Evolutionary conservation across 92 coral and sea anemone species (phyloP).

Genomic region (Porites evermanni): DNA sequence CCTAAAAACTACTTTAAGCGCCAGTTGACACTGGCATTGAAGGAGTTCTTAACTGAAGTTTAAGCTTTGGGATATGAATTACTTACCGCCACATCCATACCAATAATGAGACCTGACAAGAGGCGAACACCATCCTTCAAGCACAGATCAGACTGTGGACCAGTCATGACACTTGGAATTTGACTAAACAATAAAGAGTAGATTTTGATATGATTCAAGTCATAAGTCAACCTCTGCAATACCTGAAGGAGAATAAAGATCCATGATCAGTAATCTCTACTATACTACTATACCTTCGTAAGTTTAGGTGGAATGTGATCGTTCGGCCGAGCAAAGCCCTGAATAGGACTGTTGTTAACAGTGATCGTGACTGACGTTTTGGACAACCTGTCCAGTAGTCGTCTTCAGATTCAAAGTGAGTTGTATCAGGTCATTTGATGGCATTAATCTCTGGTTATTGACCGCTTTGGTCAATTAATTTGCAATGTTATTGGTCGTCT

Average conservation of each 20-base stretch:
- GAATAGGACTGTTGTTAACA: too few species aligned
- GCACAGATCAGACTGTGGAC: slow-evolving; percentile 35
- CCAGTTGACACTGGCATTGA: neutral
- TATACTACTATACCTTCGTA: too few species aligned
- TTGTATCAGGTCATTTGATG: too few species aligned
- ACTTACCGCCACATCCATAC: slow-evolving; percentile 64
- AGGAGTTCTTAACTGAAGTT: neutral
- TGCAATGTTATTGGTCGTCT: too few species aligned
- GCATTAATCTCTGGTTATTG: too few species aligned
- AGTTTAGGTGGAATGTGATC: too few species aligned
- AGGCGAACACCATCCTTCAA: slow-evolving; percentile 26
- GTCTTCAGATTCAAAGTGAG: too few species aligned
- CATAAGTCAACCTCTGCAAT: slow-evolving; percentile 47
- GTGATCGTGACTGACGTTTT: too few species aligned
- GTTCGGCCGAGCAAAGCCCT: too few species aligned
- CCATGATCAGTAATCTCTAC: too few species aligned
- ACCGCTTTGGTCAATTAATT: too few species aligned
- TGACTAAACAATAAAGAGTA: slow-evolving; percentile 61
- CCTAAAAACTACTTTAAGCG: neutral
- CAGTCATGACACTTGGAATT: slow-evolving; percentile 31
- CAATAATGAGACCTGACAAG: slow-evolving; percentile 18
- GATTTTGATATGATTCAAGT: slow-evolving; percentile 51
- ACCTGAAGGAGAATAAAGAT: slow-evolving; percentile 34
- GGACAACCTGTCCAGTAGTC: too few species aligned
- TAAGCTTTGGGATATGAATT: neutral